Base-by-base conservation (phyloP, 2,888 invertebrate species). In the Leptothorax acervorum region DNA sequence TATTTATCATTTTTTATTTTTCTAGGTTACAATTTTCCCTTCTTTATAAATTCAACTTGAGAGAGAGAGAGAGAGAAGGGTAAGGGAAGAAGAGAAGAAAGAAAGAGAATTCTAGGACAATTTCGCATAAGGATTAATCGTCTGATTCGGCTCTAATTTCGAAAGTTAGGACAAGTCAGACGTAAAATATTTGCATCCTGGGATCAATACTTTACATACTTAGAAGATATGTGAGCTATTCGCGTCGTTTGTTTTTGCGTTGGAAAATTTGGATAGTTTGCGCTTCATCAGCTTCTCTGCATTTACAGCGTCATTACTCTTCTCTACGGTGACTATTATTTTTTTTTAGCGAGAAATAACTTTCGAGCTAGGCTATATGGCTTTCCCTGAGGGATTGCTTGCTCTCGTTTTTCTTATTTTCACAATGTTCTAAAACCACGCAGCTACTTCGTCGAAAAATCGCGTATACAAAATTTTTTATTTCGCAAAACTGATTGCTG, bases 391-490 rank as follows among this genome's bases (percentile, higher is more conserved):
- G n/a, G 66, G 70, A 87, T 88, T 86, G 85, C 79, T 81, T 76
- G 45, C 66, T 78, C 78, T 73, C 84, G 48, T 89, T 87, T 87
- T 82, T 78, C 78, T 89, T 85, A 85, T 90, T 90, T 86, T 83
- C 82, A 78, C 68, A 81, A 84, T 74, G 85, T 86, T 84, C 42
- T 6, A 35, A 35, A 35, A 35, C 35, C 62, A 45, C 11, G 60
- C 42, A 55, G 42, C 23, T 31, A 3, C 11, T 62, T 55, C 45
- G 74, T 70, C 70, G 84, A 83, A 79, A 78, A 82, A 57, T 85
- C 79, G 75, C 60, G 31, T 66, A 55, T 79, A 39, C 53, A 28
- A 83, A 87, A 78, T 85, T 85, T 53, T 65, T 86, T 39, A 66
- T 31, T 45, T n/a, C 23, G 55, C 57, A 65, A 48, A 31, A 79